Percentiles rank a stretch among this genome's conserved stretches.
Conservation (phyloP, 2,888 invertebrate genomes). For the Phymatocera aterrima region DNA sequence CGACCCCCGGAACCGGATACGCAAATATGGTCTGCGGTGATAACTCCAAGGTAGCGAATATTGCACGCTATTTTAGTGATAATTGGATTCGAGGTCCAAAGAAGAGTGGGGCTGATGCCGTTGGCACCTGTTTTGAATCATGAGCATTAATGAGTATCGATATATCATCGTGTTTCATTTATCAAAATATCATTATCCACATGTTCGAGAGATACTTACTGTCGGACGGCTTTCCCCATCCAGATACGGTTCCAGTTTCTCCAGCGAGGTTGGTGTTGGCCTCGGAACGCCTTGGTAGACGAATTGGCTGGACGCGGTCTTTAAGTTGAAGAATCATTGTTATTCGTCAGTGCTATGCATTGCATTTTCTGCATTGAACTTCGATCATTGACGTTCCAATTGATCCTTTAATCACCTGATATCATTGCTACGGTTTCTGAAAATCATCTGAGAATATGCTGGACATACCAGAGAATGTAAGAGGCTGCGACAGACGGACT, state of each 20-base stretch:
- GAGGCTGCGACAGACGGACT: constrained; percentile 52
- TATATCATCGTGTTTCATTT: not conserved
- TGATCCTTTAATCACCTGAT: not conserved
- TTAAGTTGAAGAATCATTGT: not conserved
- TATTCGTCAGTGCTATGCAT: no score
- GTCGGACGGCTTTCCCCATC: constrained; percentile 57
- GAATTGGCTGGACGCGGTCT: constrained; percentile 46
- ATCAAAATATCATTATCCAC: not conserved
- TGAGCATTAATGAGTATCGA: not conserved
- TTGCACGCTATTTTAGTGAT: constrained; percentile 75
- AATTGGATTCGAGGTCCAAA: constrained; percentile 72
- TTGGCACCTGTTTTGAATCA: constrained; percentile 59
- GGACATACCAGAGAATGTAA: constrained; percentile 50
- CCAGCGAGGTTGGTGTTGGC: constrained; percentile 46
- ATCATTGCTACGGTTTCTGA: no score
- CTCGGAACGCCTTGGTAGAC: constrained; percentile 52
- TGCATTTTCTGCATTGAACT: no score
- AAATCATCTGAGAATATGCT: not conserved
- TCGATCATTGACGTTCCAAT: not conserved
- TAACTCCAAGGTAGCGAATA: constrained; percentile 69
- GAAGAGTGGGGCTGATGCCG: constrained; percentile 72
- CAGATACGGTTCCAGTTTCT: constrained; percentile 53
- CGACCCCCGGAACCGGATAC: constrained; percentile 72
- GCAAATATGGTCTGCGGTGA: constrained; percentile 76
- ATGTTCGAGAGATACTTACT: constrained; percentile 46